Evolutionary conservation across 2,888 invertebrate genomes (phyloP).

Genomic region (Yponomeuta plumbellus): DNA sequence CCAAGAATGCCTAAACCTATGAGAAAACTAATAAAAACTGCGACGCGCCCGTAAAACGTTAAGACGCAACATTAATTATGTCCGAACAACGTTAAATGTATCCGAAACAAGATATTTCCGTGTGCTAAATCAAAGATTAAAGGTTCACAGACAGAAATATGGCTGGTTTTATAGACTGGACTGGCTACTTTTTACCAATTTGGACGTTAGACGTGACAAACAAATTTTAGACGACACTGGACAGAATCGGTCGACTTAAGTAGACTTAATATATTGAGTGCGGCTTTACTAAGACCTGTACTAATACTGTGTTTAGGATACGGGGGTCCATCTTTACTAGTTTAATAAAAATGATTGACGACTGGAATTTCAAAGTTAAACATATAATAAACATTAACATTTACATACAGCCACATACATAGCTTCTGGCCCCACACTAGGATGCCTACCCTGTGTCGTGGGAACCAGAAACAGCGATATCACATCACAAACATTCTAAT

Average conservation of each 20-base stretch:
- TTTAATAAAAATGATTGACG: too few species aligned
- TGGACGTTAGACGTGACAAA: not conserved
- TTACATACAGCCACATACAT: too few species aligned
- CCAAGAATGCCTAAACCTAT: not conserved
- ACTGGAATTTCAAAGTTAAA: too few species aligned
- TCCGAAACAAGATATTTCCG: slow-evolving; percentile 15
- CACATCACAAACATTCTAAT: too few species aligned
- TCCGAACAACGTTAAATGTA: not conserved
- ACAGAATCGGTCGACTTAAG: not conserved
- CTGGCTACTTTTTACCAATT: slow-evolving; percentile 1
- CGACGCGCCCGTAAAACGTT: slow-evolving; percentile 3
- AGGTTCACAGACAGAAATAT: not conserved
- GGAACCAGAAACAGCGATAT: too few species aligned
- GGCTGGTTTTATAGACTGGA: not conserved
- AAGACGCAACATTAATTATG: slow-evolving; percentile 6
- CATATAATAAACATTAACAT: too few species aligned
- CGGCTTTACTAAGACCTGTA: not conserved
- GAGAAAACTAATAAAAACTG: slow-evolving; percentile 9
- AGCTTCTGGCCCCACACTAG: too few species aligned
- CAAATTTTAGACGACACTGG: not conserved
- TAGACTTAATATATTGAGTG: not conserved
- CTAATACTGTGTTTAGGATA: too few species aligned
- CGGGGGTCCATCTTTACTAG: too few species aligned
- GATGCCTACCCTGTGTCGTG: too few species aligned
- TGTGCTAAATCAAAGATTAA: slow-evolving; percentile 14